These are phyloP conservation scores for Phataginus tetradactyla DNA, from an alignment of 2,797 vertebrate species.

Conservation along the genomic window DNA sequence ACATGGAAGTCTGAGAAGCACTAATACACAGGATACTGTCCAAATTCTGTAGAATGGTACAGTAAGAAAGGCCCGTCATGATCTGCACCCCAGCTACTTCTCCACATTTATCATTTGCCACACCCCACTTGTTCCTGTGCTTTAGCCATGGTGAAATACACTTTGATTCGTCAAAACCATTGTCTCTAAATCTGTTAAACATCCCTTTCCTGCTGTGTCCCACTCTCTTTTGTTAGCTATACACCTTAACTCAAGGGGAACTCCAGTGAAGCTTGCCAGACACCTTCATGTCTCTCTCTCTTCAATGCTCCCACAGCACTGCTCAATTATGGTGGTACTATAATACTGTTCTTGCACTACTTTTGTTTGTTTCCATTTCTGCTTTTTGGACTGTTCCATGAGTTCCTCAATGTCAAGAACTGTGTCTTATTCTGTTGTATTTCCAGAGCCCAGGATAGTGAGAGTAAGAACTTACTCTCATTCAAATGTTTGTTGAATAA, in stretches of 20 bases:
- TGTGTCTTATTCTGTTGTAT: not conserved
- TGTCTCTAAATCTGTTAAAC: not conserved
- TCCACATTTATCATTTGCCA: not conserved
- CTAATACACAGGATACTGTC: not conserved
- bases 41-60: not conserved
- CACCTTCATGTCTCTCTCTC: not conserved
- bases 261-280: not conserved
- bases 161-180: not conserved
- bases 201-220: not conserved
- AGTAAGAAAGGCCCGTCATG: not conserved
- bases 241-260: not conserved
- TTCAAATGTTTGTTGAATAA: not conserved
- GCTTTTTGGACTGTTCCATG: not conserved
- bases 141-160: not conserved
- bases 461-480: not conserved
- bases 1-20: not conserved
- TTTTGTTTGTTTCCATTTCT: constrained; percentile 8
- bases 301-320: not conserved
- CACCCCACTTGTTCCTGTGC: not conserved
- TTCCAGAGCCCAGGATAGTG: not conserved
- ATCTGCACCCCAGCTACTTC: not conserved
- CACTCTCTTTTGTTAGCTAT: not conserved
- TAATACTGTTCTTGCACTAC: not conserved
- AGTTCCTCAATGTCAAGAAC: not conserved
- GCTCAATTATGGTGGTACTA: not conserved